Percentiles rank a stretch among this genome's conserved stretches.
phyloP scores from a whole-genome alignment of 2,113 vertebrate species.

The Calonectris borealis region DNA sequence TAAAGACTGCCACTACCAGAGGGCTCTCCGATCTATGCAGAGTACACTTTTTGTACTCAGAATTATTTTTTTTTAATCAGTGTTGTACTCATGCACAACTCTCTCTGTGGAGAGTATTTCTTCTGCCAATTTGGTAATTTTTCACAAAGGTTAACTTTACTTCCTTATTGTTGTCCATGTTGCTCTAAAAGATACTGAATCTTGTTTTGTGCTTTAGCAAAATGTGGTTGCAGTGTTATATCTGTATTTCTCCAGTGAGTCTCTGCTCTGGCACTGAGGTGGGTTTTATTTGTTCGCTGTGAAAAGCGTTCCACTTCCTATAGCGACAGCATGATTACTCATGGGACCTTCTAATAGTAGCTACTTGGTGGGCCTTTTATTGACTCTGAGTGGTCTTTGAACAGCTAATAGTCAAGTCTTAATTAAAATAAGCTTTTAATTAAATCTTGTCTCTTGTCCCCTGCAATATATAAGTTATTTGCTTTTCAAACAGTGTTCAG shows the following conservation, averaged over 20 bases:
- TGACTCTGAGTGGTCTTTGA: not conserved
- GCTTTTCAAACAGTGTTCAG: not conserved
- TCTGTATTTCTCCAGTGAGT: not conserved
- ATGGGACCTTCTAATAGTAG: not conserved
- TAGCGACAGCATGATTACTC: not conserved
- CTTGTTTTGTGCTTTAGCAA: not conserved
- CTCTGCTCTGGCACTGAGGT: not conserved
- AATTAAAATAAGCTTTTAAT: constrained; percentile 24
- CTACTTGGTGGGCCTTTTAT: not conserved
- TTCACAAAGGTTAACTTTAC: not conserved
- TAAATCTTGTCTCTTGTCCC: not conserved
- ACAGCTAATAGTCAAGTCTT: not conserved
- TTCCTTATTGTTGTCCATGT: not conserved
- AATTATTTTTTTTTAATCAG: not conserved
- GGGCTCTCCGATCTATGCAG: not conserved
- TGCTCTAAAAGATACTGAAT: not conserved
- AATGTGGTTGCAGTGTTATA: not conserved
- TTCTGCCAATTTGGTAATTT: not conserved
- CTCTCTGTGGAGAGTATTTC: not conserved
- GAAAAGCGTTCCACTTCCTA: not conserved
- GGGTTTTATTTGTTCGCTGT: not conserved
- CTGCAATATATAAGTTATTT: not conserved
- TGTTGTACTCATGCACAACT: not conserved
- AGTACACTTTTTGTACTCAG: not conserved
- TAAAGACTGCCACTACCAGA: not conserved